Percentiles rank a stretch among this genome's conserved stretches.
phyloP scores from a whole-genome alignment of 2,113 vertebrate genomes.

The Pseudolaguvia tuberculata region DNA sequence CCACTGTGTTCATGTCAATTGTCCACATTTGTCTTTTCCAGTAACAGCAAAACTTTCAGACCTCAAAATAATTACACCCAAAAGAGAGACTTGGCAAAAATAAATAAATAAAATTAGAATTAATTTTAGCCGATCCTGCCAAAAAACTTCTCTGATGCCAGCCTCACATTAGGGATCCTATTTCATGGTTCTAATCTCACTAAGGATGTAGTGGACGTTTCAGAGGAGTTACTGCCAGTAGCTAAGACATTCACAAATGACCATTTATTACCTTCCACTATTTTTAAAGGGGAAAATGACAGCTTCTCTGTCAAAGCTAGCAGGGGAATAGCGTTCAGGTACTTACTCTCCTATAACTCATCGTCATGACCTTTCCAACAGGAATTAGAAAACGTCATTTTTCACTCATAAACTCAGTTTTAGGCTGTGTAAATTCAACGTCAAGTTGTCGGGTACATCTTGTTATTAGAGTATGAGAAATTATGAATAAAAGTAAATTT shows the following conservation, averaged over 20 bases:
- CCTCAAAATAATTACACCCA: background rate
- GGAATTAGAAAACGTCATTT: constrained; percentile 76
- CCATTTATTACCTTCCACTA: constrained; percentile 78
- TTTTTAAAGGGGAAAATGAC: constrained; percentile 75
- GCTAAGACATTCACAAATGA: constrained; percentile 68
- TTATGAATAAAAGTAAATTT: too few species aligned
- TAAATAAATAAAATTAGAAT: background rate
- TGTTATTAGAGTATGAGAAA: background rate
- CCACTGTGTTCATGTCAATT: background rate
- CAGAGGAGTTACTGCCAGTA: constrained; percentile 67
- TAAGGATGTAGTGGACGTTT: constrained; percentile 64
- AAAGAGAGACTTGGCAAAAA: background rate
- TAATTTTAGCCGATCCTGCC: constrained; percentile 55
- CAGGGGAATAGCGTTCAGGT: constrained; percentile 79
- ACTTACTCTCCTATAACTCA: constrained; percentile 72
- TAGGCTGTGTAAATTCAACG: constrained; percentile 72
- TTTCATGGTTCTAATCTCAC: constrained; percentile 66
- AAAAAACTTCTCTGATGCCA: constrained; percentile 50
- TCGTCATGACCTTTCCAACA: constrained; percentile 73
- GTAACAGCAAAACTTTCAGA: background rate
- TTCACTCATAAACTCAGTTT: constrained; percentile 67
- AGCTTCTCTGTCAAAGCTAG: constrained; percentile 75
- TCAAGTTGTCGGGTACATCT: constrained; percentile 51
- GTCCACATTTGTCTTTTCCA: background rate
- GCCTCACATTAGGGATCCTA: constrained; percentile 64